A percentile compares a stretch with the other conserved stretches of the same genome.
These are phyloP conservation scores for Palythoa grandis DNA, from an alignment of 92 coral and sea anemone genomes.

Conservation along the genomic window DNA sequence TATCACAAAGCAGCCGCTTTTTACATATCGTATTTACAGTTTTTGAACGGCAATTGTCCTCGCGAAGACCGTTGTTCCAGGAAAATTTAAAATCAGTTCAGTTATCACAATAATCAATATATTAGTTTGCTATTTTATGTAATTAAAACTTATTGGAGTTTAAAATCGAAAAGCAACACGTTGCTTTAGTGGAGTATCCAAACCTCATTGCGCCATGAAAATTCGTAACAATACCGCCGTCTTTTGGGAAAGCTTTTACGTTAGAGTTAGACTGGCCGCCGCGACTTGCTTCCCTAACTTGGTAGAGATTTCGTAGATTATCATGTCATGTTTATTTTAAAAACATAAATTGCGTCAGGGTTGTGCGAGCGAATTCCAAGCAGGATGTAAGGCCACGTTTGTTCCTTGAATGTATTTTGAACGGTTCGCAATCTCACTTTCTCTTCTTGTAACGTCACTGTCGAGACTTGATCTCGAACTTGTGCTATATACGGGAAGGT, in stretches of 20 bases:
- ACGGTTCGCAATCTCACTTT: constrained; percentile 59
- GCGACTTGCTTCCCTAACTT: neutral
- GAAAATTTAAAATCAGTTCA: constrained; percentile 49
- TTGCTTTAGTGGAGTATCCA: constrained; percentile 18
- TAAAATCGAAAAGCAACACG: constrained; percentile 39
- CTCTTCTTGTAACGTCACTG: constrained; percentile 48
- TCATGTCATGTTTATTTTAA: neutral
- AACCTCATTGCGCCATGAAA: neutral
- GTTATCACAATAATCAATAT: constrained; percentile 42
- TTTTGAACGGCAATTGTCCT: constrained; percentile 47
- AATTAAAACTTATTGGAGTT: constrained; percentile 44
- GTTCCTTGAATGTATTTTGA: constrained; percentile 75
- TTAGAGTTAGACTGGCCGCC: neutral
- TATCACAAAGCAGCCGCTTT: constrained; percentile 46
- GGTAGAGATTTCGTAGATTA: neutral
- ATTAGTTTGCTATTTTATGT: constrained; percentile 46
- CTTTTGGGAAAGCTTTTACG: neutral
- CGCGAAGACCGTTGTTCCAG: constrained; percentile 33
- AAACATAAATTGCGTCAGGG: constrained; percentile 33
- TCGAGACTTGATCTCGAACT: constrained; percentile 61
- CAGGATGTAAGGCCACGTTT: constrained; percentile 69
- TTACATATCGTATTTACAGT: constrained; percentile 62
- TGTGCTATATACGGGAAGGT: constrained; percentile 59
- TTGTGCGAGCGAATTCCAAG: constrained; percentile 77
- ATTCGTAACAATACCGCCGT: neutral